These are phyloP conservation scores for Arizona elegans DNA, from an alignment of 2,113 vertebrate species.

Conservation along the genomic window DNA sequence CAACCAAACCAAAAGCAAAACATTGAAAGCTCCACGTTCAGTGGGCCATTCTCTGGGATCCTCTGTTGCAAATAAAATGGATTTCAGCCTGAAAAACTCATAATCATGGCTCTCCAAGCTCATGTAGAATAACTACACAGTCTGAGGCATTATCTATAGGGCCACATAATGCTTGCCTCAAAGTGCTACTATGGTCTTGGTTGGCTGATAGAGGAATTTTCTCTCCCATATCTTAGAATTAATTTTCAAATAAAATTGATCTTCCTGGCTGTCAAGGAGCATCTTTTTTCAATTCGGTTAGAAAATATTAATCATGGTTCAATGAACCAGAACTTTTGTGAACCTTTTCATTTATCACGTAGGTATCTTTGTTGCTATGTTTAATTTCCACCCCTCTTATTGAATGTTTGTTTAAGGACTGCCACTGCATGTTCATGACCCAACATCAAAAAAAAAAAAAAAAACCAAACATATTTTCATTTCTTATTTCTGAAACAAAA, in stretches of 20 bases:
- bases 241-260: not conserved
- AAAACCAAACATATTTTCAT: not conserved
- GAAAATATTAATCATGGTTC: not conserved
- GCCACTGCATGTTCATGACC: not conserved
- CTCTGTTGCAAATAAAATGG: not conserved
- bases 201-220: not conserved
- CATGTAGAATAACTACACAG: not conserved
- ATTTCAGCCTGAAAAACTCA: not conserved
- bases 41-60: not conserved
- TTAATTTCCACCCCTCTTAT: not conserved
- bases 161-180: not conserved
- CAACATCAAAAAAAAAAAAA: not conserved
- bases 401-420: not conserved
- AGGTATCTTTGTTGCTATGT: not conserved
- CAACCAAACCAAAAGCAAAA: not conserved
- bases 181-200: not conserved
- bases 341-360: not conserved
- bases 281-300: not conserved
- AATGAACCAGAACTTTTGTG: not conserved
- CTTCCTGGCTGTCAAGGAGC: not conserved
- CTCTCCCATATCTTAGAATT: not conserved
- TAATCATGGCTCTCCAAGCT: not conserved
- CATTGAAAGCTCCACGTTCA: not conserved
- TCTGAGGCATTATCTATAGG: not conserved
- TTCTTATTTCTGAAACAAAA: not conserved